Evolutionary conservation across 2,888 invertebrate species (phyloP).

Genomic region (Dasypogon diadema): DNA sequence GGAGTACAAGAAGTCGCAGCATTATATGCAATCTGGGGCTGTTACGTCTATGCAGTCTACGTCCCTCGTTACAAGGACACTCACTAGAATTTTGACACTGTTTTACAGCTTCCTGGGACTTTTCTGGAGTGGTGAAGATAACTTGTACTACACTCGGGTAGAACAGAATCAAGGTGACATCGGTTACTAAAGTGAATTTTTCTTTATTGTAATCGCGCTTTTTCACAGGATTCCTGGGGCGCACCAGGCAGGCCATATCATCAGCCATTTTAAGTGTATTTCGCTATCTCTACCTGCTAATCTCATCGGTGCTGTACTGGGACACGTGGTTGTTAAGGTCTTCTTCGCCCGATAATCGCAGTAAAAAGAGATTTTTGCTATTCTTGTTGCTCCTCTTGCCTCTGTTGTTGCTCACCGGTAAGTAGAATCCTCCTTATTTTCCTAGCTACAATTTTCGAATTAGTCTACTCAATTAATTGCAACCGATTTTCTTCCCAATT

Average conservation of each 20-base stretch:
- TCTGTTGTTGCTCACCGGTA: constrained; percentile 72
- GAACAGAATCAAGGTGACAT: constrained; percentile 34
- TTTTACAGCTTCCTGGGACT: constrained; percentile 2
- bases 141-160: constrained; percentile 17
- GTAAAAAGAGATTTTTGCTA: constrained; percentile 64
- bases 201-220: neutral
- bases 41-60: neutral
- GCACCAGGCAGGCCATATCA: constrained; percentile 59
- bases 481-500: constrained; percentile 55
- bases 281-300: constrained; percentile 63
- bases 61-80: constrained; percentile 62
- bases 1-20: constrained; percentile 29
- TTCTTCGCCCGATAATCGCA: constrained; percentile 60
- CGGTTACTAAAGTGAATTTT: neutral
- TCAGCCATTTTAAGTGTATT: constrained; percentile 60
- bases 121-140: neutral
- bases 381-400: constrained; percentile 70
- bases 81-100: constrained; percentile 61
- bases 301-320: constrained; percentile 64
- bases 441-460: no score
- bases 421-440: constrained; percentile 68
- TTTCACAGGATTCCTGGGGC: constrained; percentile 60
- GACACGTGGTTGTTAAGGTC: constrained; percentile 65
- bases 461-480: no score
- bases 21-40: neutral